A percentile compares a stretch with the other conserved stretches of the same genome.
phyloP scores from a whole-genome alignment of 2,888 invertebrate species.

The Drepanosiphum platanoidis region DNA sequence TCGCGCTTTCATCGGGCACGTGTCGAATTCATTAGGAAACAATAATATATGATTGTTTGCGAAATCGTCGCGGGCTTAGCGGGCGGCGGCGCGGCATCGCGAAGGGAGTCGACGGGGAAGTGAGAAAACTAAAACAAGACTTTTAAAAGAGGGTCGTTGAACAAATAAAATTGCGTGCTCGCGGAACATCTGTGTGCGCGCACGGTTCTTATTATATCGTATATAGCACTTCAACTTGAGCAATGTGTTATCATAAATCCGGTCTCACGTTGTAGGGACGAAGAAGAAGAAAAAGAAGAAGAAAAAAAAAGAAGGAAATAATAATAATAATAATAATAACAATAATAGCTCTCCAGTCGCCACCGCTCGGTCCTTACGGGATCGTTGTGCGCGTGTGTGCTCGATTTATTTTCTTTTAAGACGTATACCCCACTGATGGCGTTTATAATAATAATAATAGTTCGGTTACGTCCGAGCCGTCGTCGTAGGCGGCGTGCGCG shows the following conservation, averaged over 20 bases:
- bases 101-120: not conserved
- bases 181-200: constrained; percentile 37
- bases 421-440: too few species aligned
- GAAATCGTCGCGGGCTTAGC: not conserved
- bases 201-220: constrained; percentile 34
- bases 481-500: too few species aligned
- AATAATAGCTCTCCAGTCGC: constrained; percentile 42
- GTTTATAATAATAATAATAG: too few species aligned
- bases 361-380: not conserved
- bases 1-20: not conserved
- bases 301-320: not conserved
- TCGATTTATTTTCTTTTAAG: constrained; percentile 43
- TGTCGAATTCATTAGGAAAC: constrained; percentile 16
- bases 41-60: too few species aligned
- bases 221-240: constrained; percentile 46
- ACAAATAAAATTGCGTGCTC: constrained; percentile 41
- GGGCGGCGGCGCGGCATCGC: not conserved
- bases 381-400: not conserved
- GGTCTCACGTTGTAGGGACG: constrained; percentile 10
- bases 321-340: constrained; percentile 26
- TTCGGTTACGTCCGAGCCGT: not conserved
- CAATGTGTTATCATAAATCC: constrained; percentile 55
- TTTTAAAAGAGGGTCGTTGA: constrained; percentile 45
- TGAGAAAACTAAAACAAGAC: constrained; percentile 1
- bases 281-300: not conserved